phyloP scores from a whole-genome alignment of 2,113 vertebrate genomes.

The Leiothrix lutea region DNA sequence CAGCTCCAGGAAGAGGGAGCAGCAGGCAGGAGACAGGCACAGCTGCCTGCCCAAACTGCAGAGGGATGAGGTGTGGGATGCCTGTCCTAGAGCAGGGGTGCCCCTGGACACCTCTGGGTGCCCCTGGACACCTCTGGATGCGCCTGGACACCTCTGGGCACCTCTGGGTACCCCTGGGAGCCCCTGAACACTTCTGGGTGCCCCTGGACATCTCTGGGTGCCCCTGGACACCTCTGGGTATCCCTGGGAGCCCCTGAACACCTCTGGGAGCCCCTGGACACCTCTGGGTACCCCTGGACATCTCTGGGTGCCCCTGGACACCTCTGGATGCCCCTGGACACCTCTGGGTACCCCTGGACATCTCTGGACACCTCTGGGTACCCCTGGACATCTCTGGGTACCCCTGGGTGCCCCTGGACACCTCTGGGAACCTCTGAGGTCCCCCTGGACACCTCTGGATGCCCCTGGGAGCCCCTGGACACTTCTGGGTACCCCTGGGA shows the following conservation, averaged over 20 bases:
- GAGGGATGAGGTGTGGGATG: accelerated
- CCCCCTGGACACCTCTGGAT: neutral
- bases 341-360: neutral
- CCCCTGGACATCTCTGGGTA: neutral
- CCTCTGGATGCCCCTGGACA: neutral
- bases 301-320: neutral
- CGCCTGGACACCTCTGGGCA: too few species aligned
- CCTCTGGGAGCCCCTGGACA: neutral
- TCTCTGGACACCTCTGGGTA: too few species aligned
- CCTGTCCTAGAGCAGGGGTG: neutral
- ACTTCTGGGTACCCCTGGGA: too few species aligned
- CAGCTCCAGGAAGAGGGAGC: neutral
- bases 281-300: neutral
- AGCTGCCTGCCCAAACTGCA: neutral
- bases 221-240: neutral
- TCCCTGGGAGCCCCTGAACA: neutral
- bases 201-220: neutral
- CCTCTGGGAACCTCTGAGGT: too few species aligned
- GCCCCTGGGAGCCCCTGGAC: neutral
- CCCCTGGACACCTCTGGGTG: neutral
- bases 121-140: too few species aligned
- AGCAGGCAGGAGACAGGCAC: neutral
- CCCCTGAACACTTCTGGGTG: neutral
- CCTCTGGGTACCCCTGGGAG: too few species aligned
- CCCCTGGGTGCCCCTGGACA: neutral